Percentiles rank a stretch among this genome's conserved stretches.
Evolutionary conservation across 2,113 vertebrate genomes (phyloP).

Genomic region (Tapirus terrestris): DNA sequence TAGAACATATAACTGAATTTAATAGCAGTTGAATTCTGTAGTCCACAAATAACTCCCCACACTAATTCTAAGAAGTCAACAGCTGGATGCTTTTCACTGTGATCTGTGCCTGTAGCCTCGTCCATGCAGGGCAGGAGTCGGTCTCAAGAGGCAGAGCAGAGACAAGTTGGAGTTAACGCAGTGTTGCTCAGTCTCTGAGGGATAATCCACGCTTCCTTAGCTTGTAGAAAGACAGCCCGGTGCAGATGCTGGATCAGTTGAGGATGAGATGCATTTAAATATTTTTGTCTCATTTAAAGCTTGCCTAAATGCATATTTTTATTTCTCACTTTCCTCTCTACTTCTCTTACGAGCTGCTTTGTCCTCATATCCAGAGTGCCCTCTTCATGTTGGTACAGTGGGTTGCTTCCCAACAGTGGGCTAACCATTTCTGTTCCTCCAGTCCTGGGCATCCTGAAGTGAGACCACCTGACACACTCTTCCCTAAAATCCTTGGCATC

Average conservation of each 20-base stretch:
- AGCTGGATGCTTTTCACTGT: background rate
- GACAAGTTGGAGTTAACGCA: background rate
- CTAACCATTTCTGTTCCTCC: slow-evolving; percentile 84
- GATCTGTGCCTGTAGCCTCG: background rate
- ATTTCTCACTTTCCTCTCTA: slow-evolving; percentile 85
- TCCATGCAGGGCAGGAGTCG: background rate
- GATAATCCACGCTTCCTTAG: background rate
- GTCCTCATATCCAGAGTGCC: slow-evolving; percentile 83
- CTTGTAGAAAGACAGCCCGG: background rate
- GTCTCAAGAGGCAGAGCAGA: background rate
- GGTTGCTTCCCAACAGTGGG: slow-evolving; percentile 85
- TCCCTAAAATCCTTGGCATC: slow-evolving; percentile 76
- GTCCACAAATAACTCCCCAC: background rate
- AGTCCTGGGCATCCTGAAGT: slow-evolving; percentile 85
- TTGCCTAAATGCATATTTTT: slow-evolving; percentile 83
- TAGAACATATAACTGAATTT: slow-evolving; percentile 22
- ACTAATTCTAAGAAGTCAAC: slow-evolving; percentile 17
- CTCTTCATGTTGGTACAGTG: slow-evolving; percentile 81
- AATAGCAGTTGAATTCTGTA: slow-evolving; percentile 35
- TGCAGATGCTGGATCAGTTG: slow-evolving; percentile 54
- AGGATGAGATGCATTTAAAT: slow-evolving; percentile 52
- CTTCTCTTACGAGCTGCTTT: slow-evolving; percentile 85
- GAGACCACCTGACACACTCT: slow-evolving; percentile 83
- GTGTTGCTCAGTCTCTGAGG: background rate
- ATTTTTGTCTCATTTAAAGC: slow-evolving; percentile 62